A percentile compares a stretch with the other conserved stretches of the same genome.
Evolutionary conservation across 2,888 invertebrate genomes (phyloP).

Genomic region (Melangyna quadrimaculata): DNA sequence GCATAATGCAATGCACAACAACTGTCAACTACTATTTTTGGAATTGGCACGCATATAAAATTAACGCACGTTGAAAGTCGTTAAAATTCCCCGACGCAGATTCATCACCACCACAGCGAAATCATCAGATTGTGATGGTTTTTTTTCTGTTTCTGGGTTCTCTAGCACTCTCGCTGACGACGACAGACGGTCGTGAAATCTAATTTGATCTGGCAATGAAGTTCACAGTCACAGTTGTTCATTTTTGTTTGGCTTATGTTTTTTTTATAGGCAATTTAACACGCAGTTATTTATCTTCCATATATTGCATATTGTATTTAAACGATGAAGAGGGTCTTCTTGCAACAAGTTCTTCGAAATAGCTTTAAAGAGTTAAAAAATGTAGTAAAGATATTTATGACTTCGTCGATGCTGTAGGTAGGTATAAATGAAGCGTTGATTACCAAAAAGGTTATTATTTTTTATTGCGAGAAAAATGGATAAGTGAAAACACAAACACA

Average conservation of each 20-base stretch:
- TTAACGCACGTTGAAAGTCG: constrained; percentile 44
- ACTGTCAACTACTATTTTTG: constrained; percentile 60
- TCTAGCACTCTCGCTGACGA: neutral
- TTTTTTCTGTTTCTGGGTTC: neutral
- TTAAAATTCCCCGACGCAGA: constrained; percentile 59
- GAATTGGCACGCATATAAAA: constrained; percentile 38
- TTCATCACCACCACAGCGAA: neutral
- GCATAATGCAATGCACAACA: too few species aligned
- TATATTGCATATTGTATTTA: neutral
- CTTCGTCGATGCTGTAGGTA: neutral
- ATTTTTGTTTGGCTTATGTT: constrained; percentile 45
- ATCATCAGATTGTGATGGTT: neutral
- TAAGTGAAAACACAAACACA: too few species aligned
- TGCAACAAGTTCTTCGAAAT: constrained; percentile 27
- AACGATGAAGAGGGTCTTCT: constrained; percentile 5
- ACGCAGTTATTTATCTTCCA: constrained; percentile 58
- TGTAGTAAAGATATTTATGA: constrained; percentile 7
- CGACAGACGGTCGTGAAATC: constrained; percentile 32
- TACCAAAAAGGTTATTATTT: neutral
- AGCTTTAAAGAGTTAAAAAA: constrained; percentile 24
- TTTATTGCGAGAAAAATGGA: too few species aligned
- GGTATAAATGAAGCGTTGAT: neutral
- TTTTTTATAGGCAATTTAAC: constrained; percentile 63
- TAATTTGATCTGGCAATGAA: constrained; percentile 52
- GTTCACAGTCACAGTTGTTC: constrained; percentile 44